A percentile compares a stretch with the other conserved stretches of the same genome.
Evolutionary conservation across 2,797 vertebrate species (phyloP).

Genomic region (Mus caroli): DNA sequence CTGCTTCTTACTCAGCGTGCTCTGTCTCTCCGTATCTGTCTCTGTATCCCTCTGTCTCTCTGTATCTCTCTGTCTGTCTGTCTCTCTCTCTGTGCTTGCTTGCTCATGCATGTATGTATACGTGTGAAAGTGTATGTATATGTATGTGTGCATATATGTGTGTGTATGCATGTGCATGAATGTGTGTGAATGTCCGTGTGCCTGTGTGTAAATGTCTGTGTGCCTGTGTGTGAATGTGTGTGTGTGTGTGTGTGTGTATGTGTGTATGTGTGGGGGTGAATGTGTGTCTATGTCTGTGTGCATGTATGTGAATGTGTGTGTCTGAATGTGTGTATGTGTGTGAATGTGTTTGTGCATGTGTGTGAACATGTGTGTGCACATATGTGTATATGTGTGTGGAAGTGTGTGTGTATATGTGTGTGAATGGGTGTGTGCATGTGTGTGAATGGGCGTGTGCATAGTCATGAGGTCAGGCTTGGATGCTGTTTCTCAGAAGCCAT

Average conservation of each 20-base stretch:
- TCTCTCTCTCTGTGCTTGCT: too few species aligned
- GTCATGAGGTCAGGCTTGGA: background rate
- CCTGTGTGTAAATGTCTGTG: background rate
- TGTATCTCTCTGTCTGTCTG: too few species aligned
- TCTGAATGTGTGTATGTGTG: rapidly evolving
- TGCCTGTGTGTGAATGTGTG: background rate
- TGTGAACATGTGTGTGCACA: too few species aligned
- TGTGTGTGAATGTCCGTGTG: background rate
- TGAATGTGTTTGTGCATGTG: too few species aligned
- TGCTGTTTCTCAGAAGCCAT: background rate
- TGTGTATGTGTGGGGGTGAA: too few species aligned
- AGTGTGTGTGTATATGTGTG: background rate
- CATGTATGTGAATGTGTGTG: background rate
- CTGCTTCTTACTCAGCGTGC: background rate
- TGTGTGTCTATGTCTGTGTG: background rate
- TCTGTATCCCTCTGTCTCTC: too few species aligned
- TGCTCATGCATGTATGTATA: background rate
- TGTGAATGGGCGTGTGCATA: background rate
- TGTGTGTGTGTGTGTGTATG: background rate
- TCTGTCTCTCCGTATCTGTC: too few species aligned
- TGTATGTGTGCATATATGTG: background rate
- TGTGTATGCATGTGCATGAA: background rate
- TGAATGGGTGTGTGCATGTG: background rate
- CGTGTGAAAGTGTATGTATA: background rate
- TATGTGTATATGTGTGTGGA: too few species aligned